These are phyloP conservation scores for human (Homo sapiens) DNA, from an alignment of 2,113 vertebrate species.

Conservation along the genomic window GRCh38 chr20:48263501-48264000, in stretches of 20 bases:
- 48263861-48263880: not conserved
- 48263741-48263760: not conserved
- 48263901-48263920: fast-evolving
- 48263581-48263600: not conserved
- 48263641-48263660: too few relatives aligned
- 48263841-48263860: not conserved
- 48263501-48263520: too few relatives aligned
- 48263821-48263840: not conserved
- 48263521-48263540: not conserved
- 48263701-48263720: not conserved
- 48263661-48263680: not conserved
- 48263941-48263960: not conserved
- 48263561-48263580: not conserved
- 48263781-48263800: not conserved
- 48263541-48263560: too few relatives aligned
- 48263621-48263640: fast-evolving
- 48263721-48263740: too few relatives aligned
- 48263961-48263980: not conserved
- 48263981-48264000: not conserved
- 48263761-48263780: not conserved
- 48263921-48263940: not conserved
- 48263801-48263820: not conserved
- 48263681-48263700: not conserved
- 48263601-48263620: not conserved
- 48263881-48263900: not conserved